Conservation (phyloP, 2,797 vertebrate genomes). For the Champsocephalus esox region DNA sequence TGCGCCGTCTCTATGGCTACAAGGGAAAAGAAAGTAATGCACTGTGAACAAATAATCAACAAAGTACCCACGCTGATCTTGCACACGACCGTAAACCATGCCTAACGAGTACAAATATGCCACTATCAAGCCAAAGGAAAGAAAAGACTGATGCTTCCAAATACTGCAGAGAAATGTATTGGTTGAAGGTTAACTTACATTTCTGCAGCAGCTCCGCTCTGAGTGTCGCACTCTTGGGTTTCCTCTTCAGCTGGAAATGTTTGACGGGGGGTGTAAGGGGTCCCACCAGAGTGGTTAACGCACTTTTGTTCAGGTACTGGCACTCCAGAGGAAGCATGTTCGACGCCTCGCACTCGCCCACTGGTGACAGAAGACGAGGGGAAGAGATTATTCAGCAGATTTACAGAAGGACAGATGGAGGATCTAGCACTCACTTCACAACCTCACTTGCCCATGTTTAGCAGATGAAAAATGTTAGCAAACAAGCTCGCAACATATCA, state of each 20-base stretch:
- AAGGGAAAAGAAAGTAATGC: not conserved
- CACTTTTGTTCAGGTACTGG: constrained; percentile 98
- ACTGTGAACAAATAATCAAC: not conserved
- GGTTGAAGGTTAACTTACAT: constrained; percentile 85
- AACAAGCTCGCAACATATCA: not conserved
- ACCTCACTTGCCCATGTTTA: not conserved
- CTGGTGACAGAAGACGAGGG: constrained; percentile 72
- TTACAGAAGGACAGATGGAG: not conserved
- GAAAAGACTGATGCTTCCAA: not conserved
- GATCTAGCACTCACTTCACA: not conserved
- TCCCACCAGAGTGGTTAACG: constrained; percentile 94
- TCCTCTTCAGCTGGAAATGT: constrained; percentile 97
- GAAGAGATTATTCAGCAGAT: not conserved
- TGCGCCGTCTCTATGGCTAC: constrained; percentile 96
- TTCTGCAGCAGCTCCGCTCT: constrained; percentile 97
- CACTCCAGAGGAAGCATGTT: constrained; percentile 98
- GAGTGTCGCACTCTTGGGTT: constrained; percentile 98
- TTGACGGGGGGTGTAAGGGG: constrained; percentile 97
- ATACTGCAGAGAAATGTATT: not conserved
- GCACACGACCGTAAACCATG: not conserved
- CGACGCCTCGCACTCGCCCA: constrained; percentile 95
- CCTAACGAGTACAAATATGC: not conserved
- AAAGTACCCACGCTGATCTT: not conserved
- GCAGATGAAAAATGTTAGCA: not conserved
- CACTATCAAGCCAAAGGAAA: not conserved